Base-by-base conservation (phyloP, 1,140 invertebrate species). In the Pectinophora gossypiella region DNA sequence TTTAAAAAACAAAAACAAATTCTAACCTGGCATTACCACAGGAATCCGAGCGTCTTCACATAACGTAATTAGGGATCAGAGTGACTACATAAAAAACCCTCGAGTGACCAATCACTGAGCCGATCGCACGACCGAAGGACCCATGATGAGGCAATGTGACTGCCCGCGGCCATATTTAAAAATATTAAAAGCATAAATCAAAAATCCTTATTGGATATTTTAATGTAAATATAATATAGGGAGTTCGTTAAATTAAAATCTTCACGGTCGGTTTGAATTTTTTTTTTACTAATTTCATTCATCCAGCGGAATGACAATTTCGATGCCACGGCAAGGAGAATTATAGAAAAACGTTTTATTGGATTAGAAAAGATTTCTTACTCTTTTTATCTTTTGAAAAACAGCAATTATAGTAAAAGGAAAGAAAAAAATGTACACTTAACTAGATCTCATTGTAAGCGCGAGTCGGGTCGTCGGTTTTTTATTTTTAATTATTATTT, bases 151-250 rank as follows among this genome's bases (percentile, higher is more conserved):
- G 49, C 64, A 59, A 66, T 71, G 68, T 66, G 69, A 62, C 58
- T 65, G 76, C 80, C 80, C 59, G 47, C 70, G 75, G 80, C 74
- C 76, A 80, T 80, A 64, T 76, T 81, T 76, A 76, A 77, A 40
- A 77, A 76, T 78, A 80, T 81, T 75, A 72, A 75, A 75, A 68
- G 56, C 74, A 84, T 84, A 84, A 84, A 84, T 84, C 80, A 84
- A 76, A 79, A 72, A 73, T 5, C 44, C 68, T 70, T 78, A 82
- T 84, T 78, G 74, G 74, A 76, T 75, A 76, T 81, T 79, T 63
- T 78, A 78, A 74, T 77, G 66, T 70, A 57, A 68, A 66, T 52
- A 77, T 69, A 66, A 74, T 70, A 58, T 63, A 57, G 51, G 40
- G 35, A 51, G 59, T 59, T 71, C 65, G 62, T 75, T 69, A 68